Conservation (phyloP, 2,113 vertebrate genomes). For the Notothenia rossii region DNA sequence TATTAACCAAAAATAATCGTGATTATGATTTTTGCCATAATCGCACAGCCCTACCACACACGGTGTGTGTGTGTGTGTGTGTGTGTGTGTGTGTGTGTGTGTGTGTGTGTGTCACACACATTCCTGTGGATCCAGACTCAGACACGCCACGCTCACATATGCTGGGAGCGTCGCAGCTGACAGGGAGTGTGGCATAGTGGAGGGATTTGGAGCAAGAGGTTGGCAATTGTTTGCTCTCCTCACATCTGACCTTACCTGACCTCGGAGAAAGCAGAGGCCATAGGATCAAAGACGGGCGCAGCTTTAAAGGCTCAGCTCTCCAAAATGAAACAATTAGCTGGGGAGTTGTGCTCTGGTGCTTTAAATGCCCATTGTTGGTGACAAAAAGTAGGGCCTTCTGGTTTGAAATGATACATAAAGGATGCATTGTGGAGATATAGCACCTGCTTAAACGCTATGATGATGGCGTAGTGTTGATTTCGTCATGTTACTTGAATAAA, state of each 20-base stretch:
- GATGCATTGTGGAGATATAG: not conserved
- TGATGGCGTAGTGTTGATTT: not conserved
- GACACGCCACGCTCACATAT: slow-evolving; percentile 44
- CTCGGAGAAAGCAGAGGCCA: slow-evolving; percentile 37
- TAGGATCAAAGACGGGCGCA: slow-evolving; percentile 33
- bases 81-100: too few relatives aligned
- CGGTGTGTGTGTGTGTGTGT: too few relatives aligned
- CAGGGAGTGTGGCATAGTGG: slow-evolving; percentile 46
- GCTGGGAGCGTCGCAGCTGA: slow-evolving; percentile 69
- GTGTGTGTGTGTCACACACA: slow-evolving; percentile 35
- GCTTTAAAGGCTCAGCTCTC: slow-evolving; percentile 58
- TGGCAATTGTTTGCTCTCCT: slow-evolving; percentile 70
- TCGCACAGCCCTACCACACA: too few relatives aligned
- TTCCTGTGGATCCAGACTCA: slow-evolving; percentile 33
- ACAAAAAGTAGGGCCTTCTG: slow-evolving; percentile 28
- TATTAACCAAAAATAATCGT: too few relatives aligned
- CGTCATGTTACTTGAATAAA: not conserved
- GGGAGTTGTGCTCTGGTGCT: slow-evolving; percentile 22
- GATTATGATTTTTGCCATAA: too few relatives aligned
- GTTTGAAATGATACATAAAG: slow-evolving; percentile 12
- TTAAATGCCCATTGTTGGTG: slow-evolving; percentile 47
- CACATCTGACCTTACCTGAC: slow-evolving; percentile 76
- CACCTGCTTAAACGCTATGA: not conserved
- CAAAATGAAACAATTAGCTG: slow-evolving; percentile 41
- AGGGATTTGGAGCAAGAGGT: slow-evolving; percentile 59